These are phyloP conservation scores for Lepisosteus osseus DNA, from an alignment of 2,113 vertebrate species.

Conservation along the genomic window DNA sequence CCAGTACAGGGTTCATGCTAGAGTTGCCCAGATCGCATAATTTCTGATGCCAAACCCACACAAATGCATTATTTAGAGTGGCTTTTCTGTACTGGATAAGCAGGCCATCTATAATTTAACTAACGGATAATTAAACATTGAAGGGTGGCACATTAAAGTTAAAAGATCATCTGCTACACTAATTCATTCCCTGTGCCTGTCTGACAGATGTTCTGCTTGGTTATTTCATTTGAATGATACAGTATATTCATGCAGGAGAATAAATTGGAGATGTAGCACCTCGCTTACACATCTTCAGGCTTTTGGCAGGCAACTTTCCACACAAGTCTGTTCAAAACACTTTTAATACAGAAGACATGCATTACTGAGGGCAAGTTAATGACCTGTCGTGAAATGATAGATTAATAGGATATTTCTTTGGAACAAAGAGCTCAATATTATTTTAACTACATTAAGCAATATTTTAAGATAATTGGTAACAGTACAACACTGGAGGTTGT, in stretches of 20 bases:
- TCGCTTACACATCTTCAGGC: not conserved
- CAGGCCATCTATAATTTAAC: constrained; percentile 57
- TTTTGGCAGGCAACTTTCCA: not conserved
- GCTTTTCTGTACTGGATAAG: constrained; percentile 50
- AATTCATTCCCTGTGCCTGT: not conserved
- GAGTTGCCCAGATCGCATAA: no score
- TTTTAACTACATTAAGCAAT: no score
- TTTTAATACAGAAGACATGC: no score
- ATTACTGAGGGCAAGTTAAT: no score
- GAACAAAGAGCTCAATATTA: no score
- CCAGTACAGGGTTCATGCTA: no score
- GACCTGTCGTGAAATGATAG: no score
- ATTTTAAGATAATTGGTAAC: no score
- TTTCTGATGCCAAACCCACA: constrained; percentile 24
- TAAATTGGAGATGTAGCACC: not conserved
- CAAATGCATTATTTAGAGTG: constrained; percentile 53
- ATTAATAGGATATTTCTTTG: no score
- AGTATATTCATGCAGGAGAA: not conserved
- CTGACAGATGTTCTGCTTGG: not conserved
- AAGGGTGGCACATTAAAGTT: constrained; percentile 32
- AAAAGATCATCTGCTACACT: constrained; percentile 10
- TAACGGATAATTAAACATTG: constrained; percentile 55
- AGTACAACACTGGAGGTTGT: no score
- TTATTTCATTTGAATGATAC: not conserved
- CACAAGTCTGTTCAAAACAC: no score